Conservation (phyloP, 2,888 invertebrate species). For the Apocheima hispidaria region DNA sequence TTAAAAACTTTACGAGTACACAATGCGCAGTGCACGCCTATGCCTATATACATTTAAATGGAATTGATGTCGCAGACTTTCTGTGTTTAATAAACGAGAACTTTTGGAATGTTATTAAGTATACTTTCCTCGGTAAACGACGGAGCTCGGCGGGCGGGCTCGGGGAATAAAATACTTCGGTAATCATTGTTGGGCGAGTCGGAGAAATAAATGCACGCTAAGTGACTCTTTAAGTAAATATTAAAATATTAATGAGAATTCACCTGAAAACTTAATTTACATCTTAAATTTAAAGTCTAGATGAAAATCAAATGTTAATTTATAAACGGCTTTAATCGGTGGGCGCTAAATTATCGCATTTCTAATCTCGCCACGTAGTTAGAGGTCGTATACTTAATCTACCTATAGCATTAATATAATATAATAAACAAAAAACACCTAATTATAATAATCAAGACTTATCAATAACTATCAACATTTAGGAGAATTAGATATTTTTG, state of each 20-base stretch:
- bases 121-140: conserved; percentile 34
- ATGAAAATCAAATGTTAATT: conserved; percentile 1
- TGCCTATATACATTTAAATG: conserved; percentile 26
- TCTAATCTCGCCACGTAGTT: neutral
- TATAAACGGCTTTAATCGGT: conserved; percentile 1
- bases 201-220: conserved; percentile 48
- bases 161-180: conserved; percentile 51
- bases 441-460: too few species aligned
- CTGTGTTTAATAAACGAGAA: conserved; percentile 39
- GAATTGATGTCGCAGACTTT: conserved; percentile 34
- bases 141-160: conserved; percentile 22
- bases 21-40: conserved; percentile 10
- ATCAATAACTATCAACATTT: too few species aligned
- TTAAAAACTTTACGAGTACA: conserved; percentile 36
- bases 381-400: neutral
- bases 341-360: neutral
- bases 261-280: conserved; percentile 39
- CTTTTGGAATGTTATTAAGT: conserved; percentile 37
- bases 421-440: too few species aligned
- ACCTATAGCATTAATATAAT: neutral
- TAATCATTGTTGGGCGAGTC: conserved; percentile 46
- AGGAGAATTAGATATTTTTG: too few species aligned
- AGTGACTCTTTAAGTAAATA: conserved; percentile 46
- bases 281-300: conserved; percentile 15
- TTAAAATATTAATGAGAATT: conserved; percentile 47